phyloP scores from a whole-genome alignment of 2,797 vertebrate genomes.

The Pseudochirops cupreus region DNA sequence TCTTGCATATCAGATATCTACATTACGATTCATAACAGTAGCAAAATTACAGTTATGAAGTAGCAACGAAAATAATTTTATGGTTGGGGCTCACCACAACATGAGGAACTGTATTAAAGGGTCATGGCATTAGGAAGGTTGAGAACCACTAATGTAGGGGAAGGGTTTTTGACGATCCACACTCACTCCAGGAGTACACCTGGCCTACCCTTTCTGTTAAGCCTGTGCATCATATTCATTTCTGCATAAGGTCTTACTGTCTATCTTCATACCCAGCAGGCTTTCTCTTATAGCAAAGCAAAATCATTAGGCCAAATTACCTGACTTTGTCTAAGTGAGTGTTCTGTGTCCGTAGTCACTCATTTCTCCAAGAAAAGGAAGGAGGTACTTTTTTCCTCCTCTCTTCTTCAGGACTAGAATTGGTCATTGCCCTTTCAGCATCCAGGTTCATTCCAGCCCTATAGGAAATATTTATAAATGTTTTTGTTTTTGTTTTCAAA shows the following conservation, averaged over 20 bases:
- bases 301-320: not conserved
- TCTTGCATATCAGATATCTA: too few species aligned
- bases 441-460: not conserved
- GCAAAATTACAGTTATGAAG: too few species aligned
- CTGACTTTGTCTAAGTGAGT: not conserved
- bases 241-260: not conserved
- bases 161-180: not conserved
- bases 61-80: too few species aligned
- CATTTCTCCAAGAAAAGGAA: not conserved
- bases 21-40: too few species aligned
- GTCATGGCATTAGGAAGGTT: too few species aligned
- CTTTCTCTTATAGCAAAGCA: not conserved
- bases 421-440: not conserved
- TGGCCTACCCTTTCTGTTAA: not conserved
- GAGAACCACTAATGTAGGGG: too few species aligned
- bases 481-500: not conserved
- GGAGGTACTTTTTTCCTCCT: not conserved
- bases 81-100: too few species aligned
- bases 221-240: not conserved
- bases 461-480: not conserved
- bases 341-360: not conserved
- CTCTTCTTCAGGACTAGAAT: not conserved
- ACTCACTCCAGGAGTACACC: not conserved
- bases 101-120: too few species aligned
- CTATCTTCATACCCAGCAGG: not conserved